Evolutionary conservation across 1,140 invertebrate species (phyloP).

Genomic region (Lamellibrachia luymesi): DNA sequence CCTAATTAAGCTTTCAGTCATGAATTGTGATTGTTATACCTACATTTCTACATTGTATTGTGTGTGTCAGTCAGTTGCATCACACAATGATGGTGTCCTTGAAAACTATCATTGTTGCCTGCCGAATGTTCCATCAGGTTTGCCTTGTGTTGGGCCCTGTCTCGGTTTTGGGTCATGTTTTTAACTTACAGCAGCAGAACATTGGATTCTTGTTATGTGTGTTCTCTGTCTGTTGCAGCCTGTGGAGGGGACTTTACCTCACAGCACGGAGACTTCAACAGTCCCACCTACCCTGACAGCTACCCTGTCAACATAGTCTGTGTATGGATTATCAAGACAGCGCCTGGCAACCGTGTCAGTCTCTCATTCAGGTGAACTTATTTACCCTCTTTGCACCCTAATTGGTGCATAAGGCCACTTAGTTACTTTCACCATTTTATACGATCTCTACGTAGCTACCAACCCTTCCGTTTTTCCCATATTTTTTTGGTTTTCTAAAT

Average conservation of each 20-base stretch:
- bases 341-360: conserved; percentile 90
- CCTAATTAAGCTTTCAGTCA: too few species aligned
- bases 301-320: conserved; percentile 93
- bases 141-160: neutral
- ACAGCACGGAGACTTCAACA: conserved; percentile 71
- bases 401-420: too few species aligned
- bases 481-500: too few species aligned
- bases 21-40: too few species aligned
- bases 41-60: too few species aligned
- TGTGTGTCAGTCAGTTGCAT: too few species aligned
- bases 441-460: too few species aligned
- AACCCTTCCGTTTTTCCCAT: too few species aligned
- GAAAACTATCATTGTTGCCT: too few species aligned
- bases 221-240: conserved; percentile 59
- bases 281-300: conserved; percentile 89
- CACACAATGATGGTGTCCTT: too few species aligned
- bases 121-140: too few species aligned
- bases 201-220: neutral
- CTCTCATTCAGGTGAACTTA: conserved; percentile 62
- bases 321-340: conserved; percentile 92
- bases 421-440: too few species aligned
- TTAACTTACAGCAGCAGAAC: neutral
- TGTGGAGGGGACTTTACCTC: conserved; percentile 79
- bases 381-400: neutral
- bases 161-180: neutral